Evolutionary conservation across 1,140 invertebrate genomes (phyloP), one percentile per base, ranked within the genome.

Genomic region (Pogonomyrmex barbatus): DNA sequence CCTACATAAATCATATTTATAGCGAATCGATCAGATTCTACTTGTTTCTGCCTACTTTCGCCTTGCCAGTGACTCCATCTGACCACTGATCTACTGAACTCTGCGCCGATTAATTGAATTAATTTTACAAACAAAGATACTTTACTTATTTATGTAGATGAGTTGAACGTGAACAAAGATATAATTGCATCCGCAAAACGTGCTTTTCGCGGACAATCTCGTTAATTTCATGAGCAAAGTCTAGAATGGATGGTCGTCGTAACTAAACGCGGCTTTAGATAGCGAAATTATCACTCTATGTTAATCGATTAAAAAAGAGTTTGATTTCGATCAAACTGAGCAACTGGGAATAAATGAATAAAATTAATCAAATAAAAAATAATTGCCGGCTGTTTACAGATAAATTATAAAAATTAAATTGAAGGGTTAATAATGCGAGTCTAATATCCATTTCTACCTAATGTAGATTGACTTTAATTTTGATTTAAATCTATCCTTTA

Each of bases 31-130:
- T 71, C 10, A 10, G 62, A 58, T 2, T 30, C 4, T 33, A 36
- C 8, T 73, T 45, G 12, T 58, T 42, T 54, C 5, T 62, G n/a
- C 45, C 12, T 39, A 60, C 17, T 73, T 73, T 42, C 24, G 4
- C 12, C 0, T 39, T 33, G 12, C 17, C 17, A 45, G 68, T 83
- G 33, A 75, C 68, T 83, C 54, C 54, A 75, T 75, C 54, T 83
- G 42, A 14, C 17, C 8, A 24, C 6, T 8, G 54, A 62, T 73
- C 30, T 6, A 39, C 17, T 39, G 30, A 75, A 73, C 54, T 62
- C 12, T 36, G 17, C 42, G 17, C 14, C 2, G 50, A 52, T 54
- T 33, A 30, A 14, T 14, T 5, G 17, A 36, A 17, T 56, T 54
- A 45, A 81, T 81, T 70, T 45, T 52, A 36, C 63, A 70, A 14